Evolutionary conservation across 1,140 invertebrate species (phyloP).

Genomic region (Pissodes strobi): DNA sequence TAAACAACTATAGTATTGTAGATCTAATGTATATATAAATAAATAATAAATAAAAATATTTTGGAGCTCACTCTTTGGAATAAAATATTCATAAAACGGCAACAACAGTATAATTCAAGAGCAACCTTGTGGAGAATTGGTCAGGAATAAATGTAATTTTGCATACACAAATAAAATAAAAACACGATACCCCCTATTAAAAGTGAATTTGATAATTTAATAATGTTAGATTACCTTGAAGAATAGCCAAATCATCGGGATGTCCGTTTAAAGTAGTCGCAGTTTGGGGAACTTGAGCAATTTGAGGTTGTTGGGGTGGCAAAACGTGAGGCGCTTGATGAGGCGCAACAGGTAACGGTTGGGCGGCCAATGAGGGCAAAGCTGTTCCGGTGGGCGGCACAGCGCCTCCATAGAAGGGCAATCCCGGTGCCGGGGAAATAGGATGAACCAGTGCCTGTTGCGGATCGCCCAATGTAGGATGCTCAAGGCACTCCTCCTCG

Average conservation of each 20-base stretch:
- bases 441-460: slow-evolving; percentile 11
- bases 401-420: slow-evolving; percentile 22
- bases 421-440: slow-evolving; percentile 44
- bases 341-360: not conserved
- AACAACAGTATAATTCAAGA: no score
- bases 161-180: not conserved
- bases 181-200: not conserved
- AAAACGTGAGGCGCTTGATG: slow-evolving; percentile 26
- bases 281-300: slow-evolving; percentile 38
- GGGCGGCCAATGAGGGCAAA: slow-evolving; percentile 15
- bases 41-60: no score
- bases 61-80: no score
- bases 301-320: slow-evolving; percentile 34
- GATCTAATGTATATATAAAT: no score
- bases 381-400: slow-evolving; percentile 16
- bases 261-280: slow-evolving; percentile 58
- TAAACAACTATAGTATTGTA: no score
- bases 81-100: no score
- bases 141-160: no score
- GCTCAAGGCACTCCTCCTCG: slow-evolving; percentile 63
- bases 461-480: slow-evolving; percentile 39
- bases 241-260: slow-evolving; percentile 50
- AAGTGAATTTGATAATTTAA: not conserved
- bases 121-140: no score
- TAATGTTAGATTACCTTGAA: slow-evolving; percentile 41